phyloP scores from a whole-genome alignment of 2,113 vertebrate genomes.

The Sylvia atricapilla region DNA sequence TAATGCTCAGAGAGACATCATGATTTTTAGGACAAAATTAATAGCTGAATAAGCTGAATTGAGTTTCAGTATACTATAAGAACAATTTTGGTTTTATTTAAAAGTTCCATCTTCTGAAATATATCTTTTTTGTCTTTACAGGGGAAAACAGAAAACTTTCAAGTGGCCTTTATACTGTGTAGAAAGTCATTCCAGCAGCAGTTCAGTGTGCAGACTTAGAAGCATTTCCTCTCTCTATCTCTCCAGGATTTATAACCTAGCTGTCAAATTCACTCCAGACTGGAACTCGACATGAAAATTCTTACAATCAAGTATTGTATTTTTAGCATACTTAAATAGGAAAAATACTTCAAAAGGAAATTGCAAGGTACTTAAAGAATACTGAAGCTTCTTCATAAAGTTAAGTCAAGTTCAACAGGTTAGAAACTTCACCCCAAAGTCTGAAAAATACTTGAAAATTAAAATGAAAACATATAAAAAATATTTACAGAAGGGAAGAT shows the following conservation, averaged over 20 bases:
- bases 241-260: neutral
- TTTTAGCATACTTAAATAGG: neutral
- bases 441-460: neutral
- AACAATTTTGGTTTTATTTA: neutral
- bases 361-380: neutral
- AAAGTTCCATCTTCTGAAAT: neutral
- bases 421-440: fast-evolving
- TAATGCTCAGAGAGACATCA: neutral
- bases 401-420: neutral
- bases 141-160: neutral
- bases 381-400: neutral
- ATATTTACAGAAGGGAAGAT: neutral
- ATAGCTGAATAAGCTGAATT: neutral
- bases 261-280: constrained; percentile 4
- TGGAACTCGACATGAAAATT: neutral
- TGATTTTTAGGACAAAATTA: neutral
- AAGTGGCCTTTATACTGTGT: neutral
- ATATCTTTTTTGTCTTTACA: neutral
- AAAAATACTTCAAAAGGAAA: neutral
- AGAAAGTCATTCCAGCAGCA: neutral
- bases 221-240: neutral
- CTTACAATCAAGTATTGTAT: neutral
- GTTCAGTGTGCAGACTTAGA: neutral
- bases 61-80: neutral
- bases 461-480: neutral